phyloP scores from a whole-genome alignment of 2,888 invertebrate species.

The Tholera decimalis region DNA sequence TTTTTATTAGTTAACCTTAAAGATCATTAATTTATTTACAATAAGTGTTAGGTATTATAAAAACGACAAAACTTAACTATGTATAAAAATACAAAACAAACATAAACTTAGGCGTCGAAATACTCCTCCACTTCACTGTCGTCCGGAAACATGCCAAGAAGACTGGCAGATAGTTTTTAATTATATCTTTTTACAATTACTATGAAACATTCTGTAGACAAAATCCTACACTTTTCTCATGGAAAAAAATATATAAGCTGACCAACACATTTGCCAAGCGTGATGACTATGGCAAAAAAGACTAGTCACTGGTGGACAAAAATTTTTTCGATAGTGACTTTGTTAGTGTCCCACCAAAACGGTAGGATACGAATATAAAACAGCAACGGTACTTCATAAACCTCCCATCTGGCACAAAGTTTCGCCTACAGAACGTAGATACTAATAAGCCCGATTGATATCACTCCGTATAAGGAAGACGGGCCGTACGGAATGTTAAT shows the following conservation, averaged over 20 bases:
- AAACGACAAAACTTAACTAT: no score
- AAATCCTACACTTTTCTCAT: not conserved
- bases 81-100: no score
- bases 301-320: not conserved
- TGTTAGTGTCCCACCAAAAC: not conserved
- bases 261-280: not conserved
- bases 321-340: not conserved
- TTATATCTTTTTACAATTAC: no score
- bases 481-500: conserved; percentile 57
- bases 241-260: not conserved
- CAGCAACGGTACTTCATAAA: conserved; percentile 6
- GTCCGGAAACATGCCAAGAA: no score
- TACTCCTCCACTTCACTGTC: no score
- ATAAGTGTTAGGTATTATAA: no score
- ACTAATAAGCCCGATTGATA: conserved; percentile 33
- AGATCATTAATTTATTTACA: no score
- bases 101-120: no score
- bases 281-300: not conserved
- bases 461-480: conserved; percentile 45
- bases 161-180: no score
- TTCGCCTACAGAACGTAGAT: conserved; percentile 21
- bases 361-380: not conserved
- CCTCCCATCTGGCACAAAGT: conserved; percentile 7
- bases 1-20: no score
- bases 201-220: no score